Evolutionary conservation across 2,888 invertebrate species (phyloP), one percentile per base, ranked within the genome.

Genomic region (Panzeria rudis): DNA sequence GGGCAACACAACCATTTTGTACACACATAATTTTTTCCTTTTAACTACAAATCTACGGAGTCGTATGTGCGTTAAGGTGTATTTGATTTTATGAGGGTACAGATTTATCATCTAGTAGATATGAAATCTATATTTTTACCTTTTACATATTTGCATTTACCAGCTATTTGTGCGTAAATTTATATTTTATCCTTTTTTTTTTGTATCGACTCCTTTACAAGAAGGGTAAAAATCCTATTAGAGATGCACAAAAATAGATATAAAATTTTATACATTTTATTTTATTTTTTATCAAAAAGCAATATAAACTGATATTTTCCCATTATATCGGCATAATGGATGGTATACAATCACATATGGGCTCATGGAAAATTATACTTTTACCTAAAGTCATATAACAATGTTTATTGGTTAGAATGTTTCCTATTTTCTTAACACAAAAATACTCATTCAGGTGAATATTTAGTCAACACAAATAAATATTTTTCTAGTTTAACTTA

Each of bases 111-210:
- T 2, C 29, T 6, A 17, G 32, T 32, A 32, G 0, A 8, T 54
- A 44, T 56, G 4, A 68, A 35, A 77, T 66, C 41, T 41, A 20
- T 11, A 20, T 59, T 66, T 59, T n/a, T 50, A 7, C 41, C 20
- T 47, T 75, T 29, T n/a, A 66, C 23, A 64, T 50, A 81, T 86
- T 86, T 82, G 50, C 84, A 82, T 86, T 82, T 82, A 62, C 78
- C 66, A 68, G 50, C 82, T 75, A 82, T 86, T 86, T 84, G 81
- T 81, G 86, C 86, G 78, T 69, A 75, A 78, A 82, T 77, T 66
- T 84, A 69, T 75, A 20, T 9, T 11, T 50, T 35, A 23, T 29
- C 23, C 15, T 38, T 29, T 38, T 38, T 29, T 38, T 35, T 25
- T 29, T 29, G 4, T 20, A 35, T 11, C 17, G 1, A 20, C 15